phyloP scores from a whole-genome alignment of 1,140 invertebrate species.

The Formica exsecta region DNA sequence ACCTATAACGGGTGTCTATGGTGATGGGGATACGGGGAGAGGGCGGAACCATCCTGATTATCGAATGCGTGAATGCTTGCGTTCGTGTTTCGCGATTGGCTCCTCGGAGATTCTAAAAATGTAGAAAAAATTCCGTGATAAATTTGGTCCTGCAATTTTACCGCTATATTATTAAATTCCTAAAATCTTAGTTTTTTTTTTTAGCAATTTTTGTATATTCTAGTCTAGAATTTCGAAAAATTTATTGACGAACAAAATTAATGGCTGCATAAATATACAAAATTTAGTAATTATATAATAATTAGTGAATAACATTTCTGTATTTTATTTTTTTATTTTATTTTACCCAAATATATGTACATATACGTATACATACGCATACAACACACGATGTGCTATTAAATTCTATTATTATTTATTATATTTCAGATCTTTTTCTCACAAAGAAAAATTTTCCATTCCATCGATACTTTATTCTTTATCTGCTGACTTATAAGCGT shows the following conservation, averaged over 20 bases:
- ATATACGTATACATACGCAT: too few relatives aligned
- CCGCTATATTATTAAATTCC: constrained; percentile 7
- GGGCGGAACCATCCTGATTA: constrained; percentile 2
- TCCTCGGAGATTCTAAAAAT: constrained; percentile 24
- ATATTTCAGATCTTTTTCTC: not conserved
- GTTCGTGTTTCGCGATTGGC: constrained; percentile 6
- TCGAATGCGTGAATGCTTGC: constrained; percentile 16
- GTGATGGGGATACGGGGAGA: constrained; percentile 29
- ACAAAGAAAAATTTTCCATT: constrained; percentile 6
- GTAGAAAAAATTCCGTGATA: constrained; percentile 4
- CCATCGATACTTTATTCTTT: not conserved
- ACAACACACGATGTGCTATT: not conserved
- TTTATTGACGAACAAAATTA: not conserved
- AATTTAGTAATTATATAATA: not conserved
- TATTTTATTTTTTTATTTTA: not conserved
- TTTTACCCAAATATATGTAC: not conserved
- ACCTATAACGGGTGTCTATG: constrained; percentile 71
- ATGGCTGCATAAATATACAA: not conserved
- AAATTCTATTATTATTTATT: not conserved
- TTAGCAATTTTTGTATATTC: not conserved
- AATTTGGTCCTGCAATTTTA: constrained; percentile 12
- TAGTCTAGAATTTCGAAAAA: not conserved
- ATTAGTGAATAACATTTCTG: not conserved
- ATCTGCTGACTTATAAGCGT: not conserved
- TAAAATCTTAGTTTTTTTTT: not conserved